Conservation (phyloP, 2,797 vertebrate species). For the Falco berigora region DNA sequence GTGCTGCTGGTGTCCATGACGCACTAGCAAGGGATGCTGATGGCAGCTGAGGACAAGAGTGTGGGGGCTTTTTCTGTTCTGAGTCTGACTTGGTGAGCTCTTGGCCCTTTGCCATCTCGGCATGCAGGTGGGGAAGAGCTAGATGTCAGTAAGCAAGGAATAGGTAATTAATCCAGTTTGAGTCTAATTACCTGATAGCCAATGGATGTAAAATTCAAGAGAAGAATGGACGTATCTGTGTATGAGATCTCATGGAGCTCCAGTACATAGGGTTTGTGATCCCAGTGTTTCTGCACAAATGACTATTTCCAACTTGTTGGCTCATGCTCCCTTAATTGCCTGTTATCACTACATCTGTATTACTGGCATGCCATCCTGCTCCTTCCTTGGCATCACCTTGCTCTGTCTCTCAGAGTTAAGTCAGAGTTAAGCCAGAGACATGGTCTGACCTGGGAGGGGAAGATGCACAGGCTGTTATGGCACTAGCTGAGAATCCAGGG, state of each 20-base stretch:
- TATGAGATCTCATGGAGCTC: not conserved
- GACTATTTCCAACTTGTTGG: not conserved
- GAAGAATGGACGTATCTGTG: not conserved
- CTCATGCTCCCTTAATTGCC: not conserved
- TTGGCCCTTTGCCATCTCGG: not conserved
- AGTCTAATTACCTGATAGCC: not conserved
- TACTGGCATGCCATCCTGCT: not conserved
- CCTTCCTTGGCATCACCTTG: not conserved
- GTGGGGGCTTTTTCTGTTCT: not conserved
- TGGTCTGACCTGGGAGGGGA: not conserved
- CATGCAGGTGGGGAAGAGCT: not conserved
- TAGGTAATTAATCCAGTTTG: not conserved
- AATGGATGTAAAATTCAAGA: not conserved
- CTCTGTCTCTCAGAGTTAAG: not conserved
- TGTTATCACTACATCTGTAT: not conserved
- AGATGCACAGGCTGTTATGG: rapidly evolving
- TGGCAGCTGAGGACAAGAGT: not conserved
- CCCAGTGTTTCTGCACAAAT: not conserved
- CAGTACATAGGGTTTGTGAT: not conserved
- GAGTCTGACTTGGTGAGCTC: not conserved
- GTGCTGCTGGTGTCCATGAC: not conserved
- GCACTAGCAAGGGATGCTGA: not conserved
- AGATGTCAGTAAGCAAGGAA: not conserved
- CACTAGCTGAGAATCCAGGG: no score
- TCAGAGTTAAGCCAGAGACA: not conserved